Base-by-base conservation (phyloP, 1,140 invertebrate genomes). In the Cydia amplana region DNA sequence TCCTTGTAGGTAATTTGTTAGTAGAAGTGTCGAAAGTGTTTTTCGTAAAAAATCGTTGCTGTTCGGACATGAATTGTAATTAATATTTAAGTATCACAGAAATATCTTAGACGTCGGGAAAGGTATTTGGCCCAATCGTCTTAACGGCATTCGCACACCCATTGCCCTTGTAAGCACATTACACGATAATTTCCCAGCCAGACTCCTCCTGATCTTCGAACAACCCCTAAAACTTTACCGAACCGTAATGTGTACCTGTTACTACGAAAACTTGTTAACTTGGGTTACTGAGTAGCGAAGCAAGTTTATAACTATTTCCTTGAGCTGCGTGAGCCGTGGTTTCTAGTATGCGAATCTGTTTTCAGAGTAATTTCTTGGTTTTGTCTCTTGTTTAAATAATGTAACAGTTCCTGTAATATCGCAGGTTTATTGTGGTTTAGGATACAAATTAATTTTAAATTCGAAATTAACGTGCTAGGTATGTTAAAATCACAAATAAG, bases 221-320 rank as follows among this genome's bases (percentile, higher is more conserved):
- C 16, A 20, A 12, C 20, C 20, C 20, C 18, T 20, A 60, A 60
- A 60, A 60, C 55, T 20, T 20, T 23, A 23, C 55, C 55, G 20
- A 60, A 60, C 55, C 55, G 55, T 60, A 60, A 60, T 60, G 20
- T 2, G 55, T 60, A 60, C 55, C 9, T 60, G 55, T 23, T 60
- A 60, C 55, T 23, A 23, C 18, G 55, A 60, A 60, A 60, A 60
- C 55, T 23, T 60, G 20, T 60, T 60, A 60, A 60, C 55, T 60
- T 10, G 20, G 55, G 55, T 60, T 60, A 60, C 18, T 23, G 55
- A 60, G 55, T 60, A 60, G 20, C 55, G 20, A 60, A 60, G 55
- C 20, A 60, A 60, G 55, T 60, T 32, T 60, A 60, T 5, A 60
- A 60, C 55, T 60, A 60, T 60, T 60, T 23, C 20, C 55, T 60